Percentiles rank a stretch among this genome's conserved stretches.
Evolutionary conservation across 1,140 invertebrate genomes (phyloP).

Genomic region (Catajapyx aquilonaris): DNA sequence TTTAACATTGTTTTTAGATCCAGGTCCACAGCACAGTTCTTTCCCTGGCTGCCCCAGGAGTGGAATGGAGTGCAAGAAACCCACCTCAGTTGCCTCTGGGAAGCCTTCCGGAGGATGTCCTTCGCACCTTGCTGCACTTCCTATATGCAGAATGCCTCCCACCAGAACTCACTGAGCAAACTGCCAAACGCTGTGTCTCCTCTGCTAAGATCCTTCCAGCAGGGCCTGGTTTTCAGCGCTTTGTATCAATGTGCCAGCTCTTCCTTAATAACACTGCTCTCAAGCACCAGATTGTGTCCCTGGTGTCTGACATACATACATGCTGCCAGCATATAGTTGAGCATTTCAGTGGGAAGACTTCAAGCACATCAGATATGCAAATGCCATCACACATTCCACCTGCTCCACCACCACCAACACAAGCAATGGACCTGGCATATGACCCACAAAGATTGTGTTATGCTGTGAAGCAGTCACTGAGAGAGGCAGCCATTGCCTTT

Average conservation of each 20-base stretch:
- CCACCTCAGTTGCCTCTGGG: conserved; percentile 27
- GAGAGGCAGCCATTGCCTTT: conserved; percentile 35
- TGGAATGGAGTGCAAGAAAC: conserved; percentile 26
- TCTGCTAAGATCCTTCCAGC: conserved; percentile 22
- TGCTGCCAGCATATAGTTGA: conserved; percentile 33
- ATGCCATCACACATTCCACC: too few species aligned
- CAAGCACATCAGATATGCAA: too few species aligned
- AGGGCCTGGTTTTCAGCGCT: conserved; percentile 28
- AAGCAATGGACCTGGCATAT: too few species aligned
- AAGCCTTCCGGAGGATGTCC: conserved; percentile 29
- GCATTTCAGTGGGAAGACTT: conserved; percentile 22
- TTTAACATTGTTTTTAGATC: conserved; percentile 29
- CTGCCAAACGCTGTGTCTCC: conserved; percentile 29
- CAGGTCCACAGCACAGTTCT: conserved; percentile 36
- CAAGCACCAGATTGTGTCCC: conserved; percentile 36
- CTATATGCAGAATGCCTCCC: conserved; percentile 41
- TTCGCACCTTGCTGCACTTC: conserved; percentile 34
- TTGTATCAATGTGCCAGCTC: conserved; percentile 30
- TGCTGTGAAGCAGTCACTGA: conserved; percentile 32
- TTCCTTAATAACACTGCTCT: conserved; percentile 37
- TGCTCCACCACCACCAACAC: too few species aligned
- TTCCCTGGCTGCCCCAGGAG: conserved; percentile 27
- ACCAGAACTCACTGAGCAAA: conserved; percentile 27
- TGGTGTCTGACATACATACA: conserved; percentile 35
- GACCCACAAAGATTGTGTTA: conserved; percentile 34